phyloP scores from a whole-genome alignment of 2,113 vertebrate species.

The Notothenia coriiceps region DNA sequence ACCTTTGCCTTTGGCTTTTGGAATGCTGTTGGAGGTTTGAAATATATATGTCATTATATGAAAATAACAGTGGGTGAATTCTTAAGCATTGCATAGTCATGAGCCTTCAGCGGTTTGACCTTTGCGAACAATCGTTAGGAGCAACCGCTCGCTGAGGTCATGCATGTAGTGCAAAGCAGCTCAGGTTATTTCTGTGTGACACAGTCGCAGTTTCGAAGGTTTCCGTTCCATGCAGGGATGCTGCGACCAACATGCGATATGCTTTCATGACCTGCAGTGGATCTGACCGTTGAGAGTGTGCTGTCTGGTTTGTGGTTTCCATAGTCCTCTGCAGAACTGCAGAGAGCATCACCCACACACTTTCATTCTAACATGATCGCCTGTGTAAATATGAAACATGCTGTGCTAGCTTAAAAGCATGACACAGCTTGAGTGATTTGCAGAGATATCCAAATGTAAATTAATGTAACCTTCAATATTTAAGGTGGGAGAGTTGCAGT shows the following conservation, averaged over 20 bases:
- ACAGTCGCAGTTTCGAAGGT: conserved; percentile 40
- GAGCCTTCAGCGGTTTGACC: conserved; percentile 55
- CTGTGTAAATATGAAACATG: conserved; percentile 25
- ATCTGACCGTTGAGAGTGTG: conserved; percentile 42
- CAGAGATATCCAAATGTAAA: conserved; percentile 40
- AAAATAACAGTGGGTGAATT: conserved; percentile 38
- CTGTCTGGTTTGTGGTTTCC: conserved; percentile 57
- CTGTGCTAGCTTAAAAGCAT: conserved; percentile 17
- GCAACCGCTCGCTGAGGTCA: conserved; percentile 37
- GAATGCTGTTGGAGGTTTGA: conserved; percentile 12
- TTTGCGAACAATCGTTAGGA: conserved; percentile 49
- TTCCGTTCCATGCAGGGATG: conserved; percentile 32
- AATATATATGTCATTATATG: conserved; percentile 46
- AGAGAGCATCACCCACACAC: conserved; percentile 63
- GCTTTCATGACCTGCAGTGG: conserved; percentile 26
- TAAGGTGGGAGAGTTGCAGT: background rate
- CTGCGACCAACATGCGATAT: conserved; percentile 39
- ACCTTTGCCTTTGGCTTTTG: conserved; percentile 17
- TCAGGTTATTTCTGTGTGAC: conserved; percentile 43
- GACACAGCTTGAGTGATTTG: conserved; percentile 7
- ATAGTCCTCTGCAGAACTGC: conserved; percentile 35
- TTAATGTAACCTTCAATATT: background rate
- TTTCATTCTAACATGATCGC: conserved; percentile 50
- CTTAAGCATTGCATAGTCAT: conserved; percentile 24
- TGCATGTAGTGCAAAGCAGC: conserved; percentile 27